Evolutionary conservation across 1,140 invertebrate genomes (phyloP).

Genomic region (Drosophila teissieri): DNA sequence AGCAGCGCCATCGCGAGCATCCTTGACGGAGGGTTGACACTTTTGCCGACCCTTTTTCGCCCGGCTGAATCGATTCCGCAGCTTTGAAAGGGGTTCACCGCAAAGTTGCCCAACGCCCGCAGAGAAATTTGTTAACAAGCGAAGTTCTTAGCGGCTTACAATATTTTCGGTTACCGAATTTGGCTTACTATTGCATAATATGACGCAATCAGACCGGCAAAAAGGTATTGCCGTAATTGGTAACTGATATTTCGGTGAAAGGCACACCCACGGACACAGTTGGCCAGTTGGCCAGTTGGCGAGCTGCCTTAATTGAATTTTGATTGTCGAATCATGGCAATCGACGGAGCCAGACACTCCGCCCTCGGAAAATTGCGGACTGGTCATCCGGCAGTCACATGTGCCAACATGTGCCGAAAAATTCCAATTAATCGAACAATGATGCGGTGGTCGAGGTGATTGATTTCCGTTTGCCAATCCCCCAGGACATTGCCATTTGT

Average conservation of each 20-base stretch:
- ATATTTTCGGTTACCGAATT: conserved; percentile 10
- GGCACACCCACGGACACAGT: background rate
- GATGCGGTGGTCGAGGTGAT: conserved; percentile 56
- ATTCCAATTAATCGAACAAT: conserved; percentile 79
- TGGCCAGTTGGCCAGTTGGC: conserved; percentile 23
- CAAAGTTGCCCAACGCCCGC: conserved; percentile 29
- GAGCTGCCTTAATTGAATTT: conserved; percentile 70
- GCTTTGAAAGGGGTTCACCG: conserved; percentile 31
- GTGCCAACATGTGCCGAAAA: conserved; percentile 59
- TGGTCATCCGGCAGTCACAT: conserved; percentile 33
- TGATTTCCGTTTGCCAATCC: conserved; percentile 68
- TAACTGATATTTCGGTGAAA: background rate
- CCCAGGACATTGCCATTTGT: conserved; percentile 18
- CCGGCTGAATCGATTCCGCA: conserved; percentile 24
- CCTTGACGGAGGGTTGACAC: conserved; percentile 56
- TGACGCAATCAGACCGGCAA: background rate
- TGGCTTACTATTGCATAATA: conserved; percentile 10
- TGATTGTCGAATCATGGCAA: conserved; percentile 70
- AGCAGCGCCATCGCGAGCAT: conserved; percentile 47
- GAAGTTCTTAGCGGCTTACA: conserved; percentile 26
- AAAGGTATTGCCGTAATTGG: conserved; percentile 11
- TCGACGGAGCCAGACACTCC: conserved; percentile 36
- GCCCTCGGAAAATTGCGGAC: background rate
- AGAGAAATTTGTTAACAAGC: conserved; percentile 64
- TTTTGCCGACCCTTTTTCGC: conserved; percentile 40